Evolutionary conservation across 2,888 invertebrate genomes (phyloP), one percentile per base, ranked within the genome.

Genomic region (Eupithecia vulgata): DNA sequence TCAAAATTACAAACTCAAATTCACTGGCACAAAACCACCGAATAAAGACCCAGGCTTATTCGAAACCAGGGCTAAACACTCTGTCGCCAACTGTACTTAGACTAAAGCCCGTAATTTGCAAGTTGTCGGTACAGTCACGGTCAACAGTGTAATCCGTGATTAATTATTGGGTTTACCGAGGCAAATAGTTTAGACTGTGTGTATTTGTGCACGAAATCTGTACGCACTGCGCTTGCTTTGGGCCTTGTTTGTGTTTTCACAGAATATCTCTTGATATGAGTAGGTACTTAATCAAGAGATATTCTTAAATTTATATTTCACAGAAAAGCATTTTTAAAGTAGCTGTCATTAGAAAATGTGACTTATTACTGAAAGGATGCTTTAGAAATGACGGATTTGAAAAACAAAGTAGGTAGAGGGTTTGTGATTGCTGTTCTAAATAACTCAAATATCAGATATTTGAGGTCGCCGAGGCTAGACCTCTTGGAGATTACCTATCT

Each of bases 61-160:
- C 40, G 42, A 67, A 57, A 64, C 64, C 64, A 66, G 66, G 66
- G 45, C 65, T 57, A 70, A 70, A 70, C 70, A 66, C 70, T 68
- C 70, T 73, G 71, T 71, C 67, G 48, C 68, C 72, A 70, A 77
- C 78, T 72, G 72, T 78, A 68, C 74, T 76, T 61, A 74, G 73
- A 67, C 64, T 75, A 80, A 65, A 79, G 73, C 81, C 70, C 67
- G 76, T 70, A 78, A 78, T 81, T 81, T 78, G 79, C 79, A 79
- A 80, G 77, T 80, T 76, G 81, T 79, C 76, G 70, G 76, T 77
- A 78, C 78, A 76, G 73, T 76, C 76, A 74, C 65, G 78, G 81
- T 77, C 80, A 79, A 77, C 77, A 72, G 74, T 67, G 74, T 78
- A 79, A 81, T 79, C 80, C 80, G 35, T 80, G 81, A 82, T 80